Evolutionary conservation across 2,888 invertebrate species (phyloP).

Genomic region (Tipula helvola): DNA sequence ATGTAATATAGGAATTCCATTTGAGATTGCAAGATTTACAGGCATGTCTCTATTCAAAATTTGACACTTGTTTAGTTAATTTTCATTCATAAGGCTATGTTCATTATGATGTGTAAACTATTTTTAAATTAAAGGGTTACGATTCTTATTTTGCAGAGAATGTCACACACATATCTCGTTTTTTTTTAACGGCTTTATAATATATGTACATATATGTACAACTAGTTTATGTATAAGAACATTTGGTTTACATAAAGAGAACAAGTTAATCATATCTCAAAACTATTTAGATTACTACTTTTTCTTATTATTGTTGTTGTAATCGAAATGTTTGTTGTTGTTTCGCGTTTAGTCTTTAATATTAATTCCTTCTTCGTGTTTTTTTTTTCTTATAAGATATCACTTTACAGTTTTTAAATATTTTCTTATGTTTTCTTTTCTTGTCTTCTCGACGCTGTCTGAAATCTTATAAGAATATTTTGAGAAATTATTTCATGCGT

Average conservation of each 20-base stretch:
- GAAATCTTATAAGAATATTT: background rate
- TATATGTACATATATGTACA: background rate
- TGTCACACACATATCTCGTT: background rate
- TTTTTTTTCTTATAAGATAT: background rate
- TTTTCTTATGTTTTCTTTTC: background rate
- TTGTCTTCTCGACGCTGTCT: background rate
- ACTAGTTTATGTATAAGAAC: background rate
- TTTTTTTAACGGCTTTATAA: background rate
- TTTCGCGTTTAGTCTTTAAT: background rate
- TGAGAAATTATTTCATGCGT: background rate
- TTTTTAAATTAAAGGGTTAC: background rate
- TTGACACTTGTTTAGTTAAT: background rate
- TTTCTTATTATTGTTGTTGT: background rate
- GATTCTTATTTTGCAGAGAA: background rate
- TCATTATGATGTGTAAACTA: background rate
- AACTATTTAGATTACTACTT: background rate
- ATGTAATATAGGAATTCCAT: background rate
- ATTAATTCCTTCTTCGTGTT: background rate
- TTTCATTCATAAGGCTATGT: background rate
- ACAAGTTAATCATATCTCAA: background rate
- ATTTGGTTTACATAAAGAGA: background rate
- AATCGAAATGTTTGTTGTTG: background rate
- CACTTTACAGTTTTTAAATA: background rate
- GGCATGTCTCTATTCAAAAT: background rate
- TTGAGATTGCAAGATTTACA: background rate